These are phyloP conservation scores for Enteromius paludinosus DNA, from an alignment of 2,797 vertebrate species.

Conservation along the genomic window DNA sequence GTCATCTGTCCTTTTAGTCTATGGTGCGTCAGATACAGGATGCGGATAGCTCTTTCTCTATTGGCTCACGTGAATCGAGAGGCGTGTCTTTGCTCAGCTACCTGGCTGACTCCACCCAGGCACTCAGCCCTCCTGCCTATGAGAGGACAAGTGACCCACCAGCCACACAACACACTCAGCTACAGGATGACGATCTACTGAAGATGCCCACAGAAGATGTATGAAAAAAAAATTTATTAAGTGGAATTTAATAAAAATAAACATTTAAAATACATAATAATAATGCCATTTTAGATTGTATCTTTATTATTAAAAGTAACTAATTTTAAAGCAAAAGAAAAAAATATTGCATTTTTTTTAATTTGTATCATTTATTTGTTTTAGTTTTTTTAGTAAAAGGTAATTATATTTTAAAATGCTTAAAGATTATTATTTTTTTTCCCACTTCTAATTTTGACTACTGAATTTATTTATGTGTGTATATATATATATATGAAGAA, in stretches of 20 bases:
- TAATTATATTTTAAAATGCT: background rate
- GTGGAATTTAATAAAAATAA: background rate
- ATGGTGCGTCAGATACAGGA: conserved; percentile 80
- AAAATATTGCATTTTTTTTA: background rate
- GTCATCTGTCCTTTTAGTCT: conserved; percentile 69
- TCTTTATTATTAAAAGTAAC: background rate
- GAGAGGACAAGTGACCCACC: conserved; percentile 34
- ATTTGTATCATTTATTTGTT: background rate
- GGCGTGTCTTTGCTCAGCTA: conserved; percentile 86
- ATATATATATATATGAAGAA: background rate
- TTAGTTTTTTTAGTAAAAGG: background rate
- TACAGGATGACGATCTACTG: conserved; percentile 66
- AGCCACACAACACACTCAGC: conserved; percentile 59
- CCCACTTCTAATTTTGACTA: too few relatives aligned
- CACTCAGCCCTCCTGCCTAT: conserved; percentile 51
- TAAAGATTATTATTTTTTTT: background rate
- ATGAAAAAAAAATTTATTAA: too few relatives aligned
- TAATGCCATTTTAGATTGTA: background rate
- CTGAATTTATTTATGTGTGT: too few relatives aligned
- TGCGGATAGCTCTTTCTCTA: conserved; percentile 70
- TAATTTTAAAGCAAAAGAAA: background rate
- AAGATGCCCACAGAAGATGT: conserved; percentile 65
- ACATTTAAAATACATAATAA: background rate
- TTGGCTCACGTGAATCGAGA: conserved; percentile 70
- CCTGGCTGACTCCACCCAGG: conserved; percentile 72